phyloP scores from a whole-genome alignment of 2,113 vertebrate genomes.

The Emydura subglobosa region DNA sequence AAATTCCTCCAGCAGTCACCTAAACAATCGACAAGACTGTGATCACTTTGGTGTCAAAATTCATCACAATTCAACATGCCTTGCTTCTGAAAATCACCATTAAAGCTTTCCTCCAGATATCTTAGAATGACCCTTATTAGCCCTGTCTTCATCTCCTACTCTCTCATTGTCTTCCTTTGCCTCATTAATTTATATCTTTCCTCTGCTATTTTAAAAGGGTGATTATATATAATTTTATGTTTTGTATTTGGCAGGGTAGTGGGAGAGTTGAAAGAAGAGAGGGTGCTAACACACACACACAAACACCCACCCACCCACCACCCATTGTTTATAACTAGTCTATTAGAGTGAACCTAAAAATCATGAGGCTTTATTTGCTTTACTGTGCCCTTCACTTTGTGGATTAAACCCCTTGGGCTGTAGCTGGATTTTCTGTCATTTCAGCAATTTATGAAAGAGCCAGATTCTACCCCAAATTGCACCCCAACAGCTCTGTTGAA shows the following conservation, averaged over 20 bases:
- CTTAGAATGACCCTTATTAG: background rate
- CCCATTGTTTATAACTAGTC: background rate
- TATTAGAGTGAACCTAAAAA: background rate
- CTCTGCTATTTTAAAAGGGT: background rate
- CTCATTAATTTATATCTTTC: background rate
- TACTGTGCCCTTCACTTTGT: background rate
- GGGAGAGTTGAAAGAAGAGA: background rate
- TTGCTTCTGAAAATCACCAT: background rate
- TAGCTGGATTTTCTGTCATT: background rate
- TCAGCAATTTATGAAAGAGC: background rate
- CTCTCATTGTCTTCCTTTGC: background rate
- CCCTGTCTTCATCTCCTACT: background rate
- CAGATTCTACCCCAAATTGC: background rate
- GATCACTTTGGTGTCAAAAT: background rate
- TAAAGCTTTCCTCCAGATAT: background rate
- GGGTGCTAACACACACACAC: background rate
- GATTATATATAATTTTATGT: background rate
- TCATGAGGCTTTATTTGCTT: background rate
- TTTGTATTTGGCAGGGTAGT: background rate
- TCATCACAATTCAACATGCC: background rate
- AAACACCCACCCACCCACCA: background rate
- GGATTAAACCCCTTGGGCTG: background rate
- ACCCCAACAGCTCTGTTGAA: background rate
- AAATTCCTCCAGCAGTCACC: background rate
- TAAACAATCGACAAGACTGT: background rate